Evolutionary conservation across 2,113 vertebrate genomes (phyloP).

Genomic region (Otis tarda): DNA sequence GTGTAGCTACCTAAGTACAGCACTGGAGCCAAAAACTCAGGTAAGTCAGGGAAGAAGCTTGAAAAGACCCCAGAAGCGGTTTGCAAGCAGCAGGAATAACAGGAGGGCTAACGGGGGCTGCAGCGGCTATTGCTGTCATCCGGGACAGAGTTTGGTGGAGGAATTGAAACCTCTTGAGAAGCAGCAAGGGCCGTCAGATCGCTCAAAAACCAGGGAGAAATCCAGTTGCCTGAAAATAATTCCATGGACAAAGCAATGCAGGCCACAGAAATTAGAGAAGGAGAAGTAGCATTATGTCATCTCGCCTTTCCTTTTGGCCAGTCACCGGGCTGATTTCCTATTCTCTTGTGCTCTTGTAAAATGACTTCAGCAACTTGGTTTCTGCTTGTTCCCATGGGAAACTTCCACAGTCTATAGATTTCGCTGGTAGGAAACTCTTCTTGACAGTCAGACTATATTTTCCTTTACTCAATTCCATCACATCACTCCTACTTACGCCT

Average conservation of each 20-base stretch:
- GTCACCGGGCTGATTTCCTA: conserved; percentile 11
- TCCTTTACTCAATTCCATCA: conserved; percentile 68
- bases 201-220: not conserved
- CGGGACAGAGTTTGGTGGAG: not conserved
- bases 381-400: conserved; percentile 51
- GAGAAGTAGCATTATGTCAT: conserved; percentile 48
- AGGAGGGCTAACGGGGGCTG: not conserved
- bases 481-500: conserved; percentile 67
- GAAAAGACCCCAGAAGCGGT: not conserved
- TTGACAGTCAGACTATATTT: conserved; percentile 66
- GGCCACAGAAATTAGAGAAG: conserved; percentile 1
- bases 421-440: conserved; percentile 61
- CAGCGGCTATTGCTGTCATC: not conserved
- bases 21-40: not conserved
- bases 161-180: not conserved
- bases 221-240: not conserved
- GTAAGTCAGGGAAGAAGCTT: not conserved
- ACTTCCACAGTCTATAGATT: conserved; percentile 66
- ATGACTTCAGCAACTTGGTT: conserved; percentile 67
- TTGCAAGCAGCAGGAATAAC: not conserved
- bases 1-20: not conserved
- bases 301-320: conserved; percentile 45
- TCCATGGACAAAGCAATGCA: not conserved
- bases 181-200: not conserved
- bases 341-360: conserved; percentile 60